Base-by-base conservation (phyloP, 2,797 vertebrate genomes). In the Epinephelus awoara region DNA sequence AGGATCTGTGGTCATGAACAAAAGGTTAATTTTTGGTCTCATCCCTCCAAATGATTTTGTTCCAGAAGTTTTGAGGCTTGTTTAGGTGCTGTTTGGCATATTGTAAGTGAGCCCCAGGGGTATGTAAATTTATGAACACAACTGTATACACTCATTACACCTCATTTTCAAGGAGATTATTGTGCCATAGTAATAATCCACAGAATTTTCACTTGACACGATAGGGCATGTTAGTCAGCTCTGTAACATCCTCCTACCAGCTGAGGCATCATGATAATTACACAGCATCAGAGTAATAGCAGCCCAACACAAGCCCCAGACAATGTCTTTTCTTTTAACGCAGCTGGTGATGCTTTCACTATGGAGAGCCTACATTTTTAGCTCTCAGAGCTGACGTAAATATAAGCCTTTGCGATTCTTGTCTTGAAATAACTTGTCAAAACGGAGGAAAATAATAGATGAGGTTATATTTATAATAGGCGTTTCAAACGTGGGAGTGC, bases 251-350 rank as follows among this genome's bases (percentile, higher is more conserved):
- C 56, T 77, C 42, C 67, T 51, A 59, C 54, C 74, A 82, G 54
- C 59, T 56, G 42, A 81, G 40, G 66, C 59, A 23, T 64, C 51
- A 47, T 42, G 44, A 84, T 89, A 91, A 91, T 88, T 79, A 85
- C 77, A 88, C 10, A 79, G 74, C 21, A 76, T 49, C 50, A 75
- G 18, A 65, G 27, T 88, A 91, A 92, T 83, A 89, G 69, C 49
- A 73, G 59, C 38, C 49, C 19, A 59, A 66, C 29, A 63, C 72
- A 21, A 13, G 13, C 14, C 14, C 14, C 19, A 25, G 59, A 46
- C 21, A 59, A 50, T n/a, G 38, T 17, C 1, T 57, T 70, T 44
- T 63, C 50, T 66, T 61, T 59, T 11, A 65, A 78, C 58, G 56
- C 74, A 77, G 76, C 70, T 77, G 71, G 21, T 50, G 38, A 69